These are phyloP conservation scores for Cyphomyrus discorhynchus DNA, from an alignment of 2,113 vertebrate species.

Conservation along the genomic window DNA sequence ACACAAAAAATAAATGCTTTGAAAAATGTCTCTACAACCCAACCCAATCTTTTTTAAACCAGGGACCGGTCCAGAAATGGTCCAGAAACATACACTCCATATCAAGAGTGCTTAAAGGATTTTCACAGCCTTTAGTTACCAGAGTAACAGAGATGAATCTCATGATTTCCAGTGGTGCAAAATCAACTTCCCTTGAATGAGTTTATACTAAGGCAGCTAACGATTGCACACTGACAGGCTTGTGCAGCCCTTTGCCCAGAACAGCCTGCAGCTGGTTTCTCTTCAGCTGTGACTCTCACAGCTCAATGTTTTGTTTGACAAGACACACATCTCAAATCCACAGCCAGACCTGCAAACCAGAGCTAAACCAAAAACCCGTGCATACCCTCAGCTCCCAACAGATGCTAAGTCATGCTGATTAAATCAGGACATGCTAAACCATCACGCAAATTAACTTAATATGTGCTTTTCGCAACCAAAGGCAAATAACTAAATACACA, in stretches of 20 bases:
- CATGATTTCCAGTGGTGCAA: background rate
- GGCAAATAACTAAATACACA: background rate
- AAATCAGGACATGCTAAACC: background rate
- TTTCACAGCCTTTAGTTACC: background rate
- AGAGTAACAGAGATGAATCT: background rate
- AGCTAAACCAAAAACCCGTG: background rate
- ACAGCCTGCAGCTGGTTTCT: conserved; percentile 7
- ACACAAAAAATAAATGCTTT: background rate
- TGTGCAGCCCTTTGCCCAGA: background rate
- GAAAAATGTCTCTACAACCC: background rate
- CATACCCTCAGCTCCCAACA: background rate
- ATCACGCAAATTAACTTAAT: background rate
- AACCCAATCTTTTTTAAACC: background rate
- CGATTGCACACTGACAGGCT: background rate
- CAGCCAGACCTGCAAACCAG: background rate
- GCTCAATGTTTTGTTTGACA: conserved; percentile 9
- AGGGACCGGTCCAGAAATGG: background rate
- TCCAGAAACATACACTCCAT: background rate
- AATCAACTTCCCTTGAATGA: background rate
- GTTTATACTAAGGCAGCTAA: background rate
- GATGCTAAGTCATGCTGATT: background rate
- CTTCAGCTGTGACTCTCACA: background rate
- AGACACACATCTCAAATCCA: background rate
- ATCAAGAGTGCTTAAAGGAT: background rate
- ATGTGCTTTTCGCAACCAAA: background rate